Conservation (phyloP, 64 coral and sea anemone species). For the Stichodactyla mertensii region DNA sequence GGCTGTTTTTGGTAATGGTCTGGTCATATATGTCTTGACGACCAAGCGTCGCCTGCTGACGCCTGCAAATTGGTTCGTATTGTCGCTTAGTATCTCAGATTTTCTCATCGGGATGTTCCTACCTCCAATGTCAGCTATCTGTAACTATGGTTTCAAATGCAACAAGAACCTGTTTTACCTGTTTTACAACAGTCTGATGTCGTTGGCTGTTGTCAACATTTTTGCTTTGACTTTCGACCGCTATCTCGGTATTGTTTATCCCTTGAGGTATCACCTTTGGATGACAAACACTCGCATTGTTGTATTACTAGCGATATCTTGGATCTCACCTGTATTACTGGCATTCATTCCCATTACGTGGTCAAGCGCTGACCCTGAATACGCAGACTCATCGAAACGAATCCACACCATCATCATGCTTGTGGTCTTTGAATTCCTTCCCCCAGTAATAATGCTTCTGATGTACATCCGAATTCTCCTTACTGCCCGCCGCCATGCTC, state of each 20-base stretch:
- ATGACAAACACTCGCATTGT: not conserved
- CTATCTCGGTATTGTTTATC: conserved; percentile 11
- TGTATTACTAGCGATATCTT: not conserved
- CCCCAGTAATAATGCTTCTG: not conserved
- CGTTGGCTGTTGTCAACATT: conserved; percentile 28
- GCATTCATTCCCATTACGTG: not conserved
- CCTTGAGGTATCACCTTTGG: not conserved
- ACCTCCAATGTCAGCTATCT: conserved; percentile 35
- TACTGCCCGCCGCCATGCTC: conserved; percentile 4
- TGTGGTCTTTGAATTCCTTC: conserved; percentile 23
- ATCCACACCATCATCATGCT: conserved; percentile 6
- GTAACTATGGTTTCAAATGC: conserved; percentile 6
- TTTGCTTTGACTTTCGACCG: conserved; percentile 31
- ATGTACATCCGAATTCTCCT: conserved; percentile 16
- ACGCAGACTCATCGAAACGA: not conserved
- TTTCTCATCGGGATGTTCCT: conserved; percentile 45
- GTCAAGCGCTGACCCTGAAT: not conserved
- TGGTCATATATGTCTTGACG: conserved; percentile 57
- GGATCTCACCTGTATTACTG: not conserved
- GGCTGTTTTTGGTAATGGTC: conserved; percentile 40
- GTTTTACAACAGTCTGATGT: conserved; percentile 38
- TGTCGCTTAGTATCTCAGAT: conserved; percentile 62
- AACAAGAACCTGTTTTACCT: conserved; percentile 17
- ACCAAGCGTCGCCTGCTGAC: conserved; percentile 40
- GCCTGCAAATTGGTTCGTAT: conserved; percentile 41